A percentile compares a stretch with the other conserved stretches of the same genome.
phyloP scores from a whole-genome alignment of 64 coral and sea anemone species.

The Stylophora pistillata region DNA sequence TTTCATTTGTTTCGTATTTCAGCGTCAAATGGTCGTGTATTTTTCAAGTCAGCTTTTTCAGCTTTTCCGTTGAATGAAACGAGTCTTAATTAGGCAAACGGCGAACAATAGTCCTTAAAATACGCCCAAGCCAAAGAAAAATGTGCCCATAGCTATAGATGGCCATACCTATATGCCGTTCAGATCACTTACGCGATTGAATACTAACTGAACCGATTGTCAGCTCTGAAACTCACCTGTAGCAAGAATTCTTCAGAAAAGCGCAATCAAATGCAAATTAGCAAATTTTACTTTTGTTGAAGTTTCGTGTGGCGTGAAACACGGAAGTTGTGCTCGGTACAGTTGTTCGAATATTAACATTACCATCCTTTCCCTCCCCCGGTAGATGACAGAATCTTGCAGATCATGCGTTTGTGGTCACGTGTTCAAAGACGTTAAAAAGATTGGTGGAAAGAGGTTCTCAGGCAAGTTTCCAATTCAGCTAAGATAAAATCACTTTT shows the following conservation, averaged over 20 bases:
- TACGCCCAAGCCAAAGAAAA: not conserved
- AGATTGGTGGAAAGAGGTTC: slow-evolving; percentile 39
- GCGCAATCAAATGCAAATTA: not conserved
- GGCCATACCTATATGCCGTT: too few relatives aligned
- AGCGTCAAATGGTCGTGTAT: not conserved
- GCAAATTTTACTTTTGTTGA: not conserved
- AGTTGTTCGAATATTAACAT: not conserved
- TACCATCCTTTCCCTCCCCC: not conserved
- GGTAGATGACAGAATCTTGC: slow-evolving; percentile 30
- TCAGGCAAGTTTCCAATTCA: not conserved
- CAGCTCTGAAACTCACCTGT: not conserved
- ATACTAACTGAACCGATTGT: not conserved
- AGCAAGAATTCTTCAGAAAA: not conserved
- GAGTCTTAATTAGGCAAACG: not conserved
- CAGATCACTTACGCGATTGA: not conserved
- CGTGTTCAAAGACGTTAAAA: slow-evolving; percentile 26
- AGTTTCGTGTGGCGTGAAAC: slow-evolving; percentile 3
- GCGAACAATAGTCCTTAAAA: not conserved
- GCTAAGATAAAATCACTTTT: not conserved
- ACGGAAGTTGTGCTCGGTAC: slow-evolving; percentile 5
- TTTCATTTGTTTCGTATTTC: not conserved
- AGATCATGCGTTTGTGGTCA: slow-evolving; percentile 32
- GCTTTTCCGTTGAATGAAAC: not conserved
- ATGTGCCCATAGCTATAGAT: not conserved
- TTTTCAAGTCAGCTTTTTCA: not conserved